Percentiles rank a stretch among this genome's conserved stretches.
Conservation (phyloP, 2,113 vertebrate species). For the Jaculus jaculus region DNA sequence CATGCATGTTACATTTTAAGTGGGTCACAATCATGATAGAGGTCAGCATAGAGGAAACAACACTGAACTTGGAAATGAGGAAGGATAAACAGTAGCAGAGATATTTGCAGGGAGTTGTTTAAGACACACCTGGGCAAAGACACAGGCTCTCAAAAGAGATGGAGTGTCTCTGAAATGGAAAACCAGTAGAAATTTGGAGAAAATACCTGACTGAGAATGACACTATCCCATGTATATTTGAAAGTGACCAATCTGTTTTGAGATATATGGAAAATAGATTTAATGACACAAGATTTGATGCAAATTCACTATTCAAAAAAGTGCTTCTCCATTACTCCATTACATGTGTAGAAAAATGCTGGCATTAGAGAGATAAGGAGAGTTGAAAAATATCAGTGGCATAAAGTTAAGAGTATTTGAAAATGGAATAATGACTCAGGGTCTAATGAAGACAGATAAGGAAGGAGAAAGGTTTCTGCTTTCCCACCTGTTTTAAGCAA, state of each 20-base stretch:
- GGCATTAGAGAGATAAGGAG: not conserved
- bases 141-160: not conserved
- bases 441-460: not conserved
- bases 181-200: not conserved
- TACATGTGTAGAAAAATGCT: not conserved
- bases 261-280: not conserved
- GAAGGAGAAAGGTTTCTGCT: not conserved
- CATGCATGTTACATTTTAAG: not conserved
- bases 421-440: not conserved
- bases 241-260: not conserved
- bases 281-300: not conserved
- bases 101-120: not conserved
- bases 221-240: not conserved
- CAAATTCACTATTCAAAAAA: not conserved
- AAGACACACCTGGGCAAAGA: not conserved
- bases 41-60: not conserved
- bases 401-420: not conserved
- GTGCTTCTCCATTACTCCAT: not conserved
- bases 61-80: not conserved
- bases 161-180: not conserved
- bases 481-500: not conserved
- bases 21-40: not conserved
- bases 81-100: not conserved
- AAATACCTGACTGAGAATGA: not conserved
- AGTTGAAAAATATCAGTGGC: not conserved